Evolutionary conservation across 2,888 invertebrate genomes (phyloP), one percentile per base, ranked within the genome.

Genomic region (Drosophila stalkeri): DNA sequence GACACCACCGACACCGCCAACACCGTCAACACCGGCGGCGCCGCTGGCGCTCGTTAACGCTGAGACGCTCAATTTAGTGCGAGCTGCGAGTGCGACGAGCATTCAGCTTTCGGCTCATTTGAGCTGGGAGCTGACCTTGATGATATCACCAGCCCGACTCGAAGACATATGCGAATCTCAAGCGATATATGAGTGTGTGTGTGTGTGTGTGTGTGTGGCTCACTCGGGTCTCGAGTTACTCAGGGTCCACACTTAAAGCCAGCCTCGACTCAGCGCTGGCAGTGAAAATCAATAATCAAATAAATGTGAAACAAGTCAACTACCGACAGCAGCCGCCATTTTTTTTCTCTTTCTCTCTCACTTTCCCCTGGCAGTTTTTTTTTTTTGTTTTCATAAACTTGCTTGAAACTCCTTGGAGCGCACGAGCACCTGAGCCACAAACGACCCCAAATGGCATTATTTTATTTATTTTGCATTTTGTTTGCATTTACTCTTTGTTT

Each of bases 51-150:
- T 79, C 76, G 85, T 85, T 85, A 85, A 85, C 87, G 75, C 87
- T 82, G 84, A 85, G 84, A 87, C 87, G 87, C 87, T 87, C 82
- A 84, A 85, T 87, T 85, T 87, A 77, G 87, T 80, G 85, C 75
- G 76, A 78, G 57, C 68, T 80, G 85, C 60, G 46, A 52, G 51
- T 57, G 56, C 16, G 49, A 49, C 64, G 56, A 41, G 79, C 68
- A 73, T 82, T 78, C 68, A 81, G 76, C 73, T 77, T 71, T 73
- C 70, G 78, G 73, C 70, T 72, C 77, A 67, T 75, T 74, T 85
- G 73, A 65, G 67, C 65, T 71, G 65, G 71, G 72, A 64, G 51
- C 74, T 83, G 85, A 83, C 85, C 86, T 86, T 86, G 86, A 86
- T 86, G 86, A 86, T 86, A 86, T 86, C 86, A 86, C 86, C 52